These are phyloP conservation scores for Pandemis cinnamomeana DNA, from an alignment of 2,888 invertebrate species.

Conservation along the genomic window DNA sequence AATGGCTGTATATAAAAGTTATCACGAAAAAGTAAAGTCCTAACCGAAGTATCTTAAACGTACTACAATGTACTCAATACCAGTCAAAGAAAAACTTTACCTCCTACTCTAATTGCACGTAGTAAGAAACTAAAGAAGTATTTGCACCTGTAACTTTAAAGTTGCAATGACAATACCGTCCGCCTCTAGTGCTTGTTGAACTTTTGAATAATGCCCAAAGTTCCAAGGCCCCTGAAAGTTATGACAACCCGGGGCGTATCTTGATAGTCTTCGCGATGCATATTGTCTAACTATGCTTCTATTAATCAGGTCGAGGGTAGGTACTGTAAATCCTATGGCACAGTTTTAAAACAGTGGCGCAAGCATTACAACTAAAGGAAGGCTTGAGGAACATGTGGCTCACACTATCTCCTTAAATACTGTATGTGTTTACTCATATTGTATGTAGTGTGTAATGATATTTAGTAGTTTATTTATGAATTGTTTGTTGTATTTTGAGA, in stretches of 20 bases:
- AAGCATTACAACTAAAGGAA: background rate
- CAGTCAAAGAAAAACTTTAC: slow-evolving; percentile 7
- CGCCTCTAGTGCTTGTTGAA: slow-evolving; percentile 7
- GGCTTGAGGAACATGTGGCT: no score
- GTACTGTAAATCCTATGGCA: background rate
- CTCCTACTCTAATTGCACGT: background rate
- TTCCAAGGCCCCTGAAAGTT: slow-evolving; percentile 15
- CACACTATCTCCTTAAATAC: no score
- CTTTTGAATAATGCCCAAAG: slow-evolving; percentile 17
- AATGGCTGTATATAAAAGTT: no score
- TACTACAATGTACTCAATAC: background rate
- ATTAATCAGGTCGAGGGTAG: slow-evolving; percentile 15
- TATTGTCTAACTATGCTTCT: slow-evolving; percentile 18
- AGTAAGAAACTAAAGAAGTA: slow-evolving; percentile 3
- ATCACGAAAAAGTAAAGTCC: background rate
- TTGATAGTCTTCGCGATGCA: slow-evolving; percentile 16
- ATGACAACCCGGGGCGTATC: slow-evolving; percentile 2
- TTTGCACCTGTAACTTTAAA: slow-evolving; percentile 6
- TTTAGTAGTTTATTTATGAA: no score
- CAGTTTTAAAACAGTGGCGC: slow-evolving; percentile 11
- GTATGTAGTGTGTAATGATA: no score
- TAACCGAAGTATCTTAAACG: background rate
- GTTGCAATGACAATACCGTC: slow-evolving; percentile 10
- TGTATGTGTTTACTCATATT: no score
- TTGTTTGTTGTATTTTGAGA: no score